Evolutionary conservation across 2,113 vertebrate genomes (phyloP), one percentile per base, ranked within the genome.

Genomic region (Rhinogobius similis): DNA sequence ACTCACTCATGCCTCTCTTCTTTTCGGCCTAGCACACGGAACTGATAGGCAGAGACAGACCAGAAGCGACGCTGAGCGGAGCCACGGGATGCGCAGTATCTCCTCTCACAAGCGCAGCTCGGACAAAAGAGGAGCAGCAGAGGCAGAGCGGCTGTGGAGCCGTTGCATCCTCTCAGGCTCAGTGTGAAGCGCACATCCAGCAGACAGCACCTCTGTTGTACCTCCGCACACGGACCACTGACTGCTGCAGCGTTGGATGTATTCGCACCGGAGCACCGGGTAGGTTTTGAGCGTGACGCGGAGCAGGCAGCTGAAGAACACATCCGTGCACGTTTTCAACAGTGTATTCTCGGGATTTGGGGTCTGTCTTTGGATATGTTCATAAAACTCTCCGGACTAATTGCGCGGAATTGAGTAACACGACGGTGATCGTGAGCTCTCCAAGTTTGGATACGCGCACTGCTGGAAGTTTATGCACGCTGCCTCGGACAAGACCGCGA

Each of bases 391-490:
- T 23, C 67, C 59, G 74, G 62, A 77, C 68, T 72, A 39, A 29
- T 67, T 50, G 71, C 67, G 65, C 58, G 62, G 44, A 62, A 29
- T 77, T 44, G 61, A 21, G 59, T 16, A 66, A 41, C 66, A 20
- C 21, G 68, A 3, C 24, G 64, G 55, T 67, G 56, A 43, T 58
- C 46, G 65, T 1, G 75, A 13, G 48, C 64, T 46, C 67, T 50
- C 72, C 73, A 86, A 90, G 86, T 90, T 90, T 86, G 88, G 86
- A 86, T 84, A 76, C 75, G 80, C 86, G 82, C 85, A 69, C 72
- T 63, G 79, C 78, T 83, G 86, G 87, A 88, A 90, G 85, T 90
- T 90, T 83, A 67, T 53, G 65, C 43, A 26, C 52, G 56, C 76
- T 39, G 69, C 58, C 68, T 71, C 79, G 71, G 83, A 84, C 68